Evolutionary conservation across 2,113 vertebrate genomes (phyloP).

Genomic region (Corythaeola cristata): DNA sequence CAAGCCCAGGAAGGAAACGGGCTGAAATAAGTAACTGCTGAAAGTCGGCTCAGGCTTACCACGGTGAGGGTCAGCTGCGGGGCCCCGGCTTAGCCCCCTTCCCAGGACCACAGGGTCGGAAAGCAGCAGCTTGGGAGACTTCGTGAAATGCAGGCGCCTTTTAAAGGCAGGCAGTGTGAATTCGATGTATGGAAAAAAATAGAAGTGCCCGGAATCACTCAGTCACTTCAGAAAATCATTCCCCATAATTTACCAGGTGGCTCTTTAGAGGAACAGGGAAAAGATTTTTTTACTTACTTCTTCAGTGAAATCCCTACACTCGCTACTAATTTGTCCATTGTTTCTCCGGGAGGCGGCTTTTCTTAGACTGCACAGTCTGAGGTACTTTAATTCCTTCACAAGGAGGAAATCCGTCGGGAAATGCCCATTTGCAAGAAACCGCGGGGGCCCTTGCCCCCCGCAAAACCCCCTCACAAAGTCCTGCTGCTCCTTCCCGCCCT

Average conservation of each 20-base stretch:
- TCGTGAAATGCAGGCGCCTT: not conserved
- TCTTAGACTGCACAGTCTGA: not conserved
- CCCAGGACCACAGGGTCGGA: not conserved
- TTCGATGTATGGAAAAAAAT: rapidly evolving
- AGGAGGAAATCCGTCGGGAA: not conserved
- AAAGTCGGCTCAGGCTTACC: not conserved
- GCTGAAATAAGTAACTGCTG: not conserved
- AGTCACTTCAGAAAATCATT: not conserved
- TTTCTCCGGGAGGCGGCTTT: not conserved
- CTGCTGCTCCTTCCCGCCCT: not conserved
- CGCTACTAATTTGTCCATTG: not conserved
- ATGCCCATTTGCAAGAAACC: not conserved
- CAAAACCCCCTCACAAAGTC: rapidly evolving
- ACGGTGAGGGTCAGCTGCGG: rapidly evolving
- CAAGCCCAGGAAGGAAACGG: not conserved
- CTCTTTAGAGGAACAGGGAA: not conserved
- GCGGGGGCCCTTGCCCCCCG: too few species aligned
- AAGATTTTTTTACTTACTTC: not conserved
- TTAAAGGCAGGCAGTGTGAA: not conserved
- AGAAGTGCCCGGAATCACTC: not conserved
- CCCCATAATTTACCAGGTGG: too few species aligned
- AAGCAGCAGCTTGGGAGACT: not conserved
- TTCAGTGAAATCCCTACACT: not conserved
- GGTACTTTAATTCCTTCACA: not conserved
- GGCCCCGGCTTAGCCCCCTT: not conserved